phyloP scores from a whole-genome alignment of 2,888 invertebrate species.

The Nesidiocoris tenuis region DNA sequence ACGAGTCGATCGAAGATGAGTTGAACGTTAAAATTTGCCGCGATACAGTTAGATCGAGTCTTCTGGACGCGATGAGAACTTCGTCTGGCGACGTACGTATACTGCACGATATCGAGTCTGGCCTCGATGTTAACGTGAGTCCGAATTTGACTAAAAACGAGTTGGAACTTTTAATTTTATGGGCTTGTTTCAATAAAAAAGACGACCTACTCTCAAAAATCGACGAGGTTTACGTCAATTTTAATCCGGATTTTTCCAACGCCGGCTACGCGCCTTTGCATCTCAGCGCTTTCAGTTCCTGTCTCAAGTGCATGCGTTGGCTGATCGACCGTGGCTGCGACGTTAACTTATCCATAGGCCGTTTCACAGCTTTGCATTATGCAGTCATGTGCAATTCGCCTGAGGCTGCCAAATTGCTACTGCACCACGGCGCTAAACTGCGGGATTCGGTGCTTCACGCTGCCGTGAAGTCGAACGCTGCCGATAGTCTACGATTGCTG shows the following conservation, averaged over 20 bases:
- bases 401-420: conserved; percentile 74
- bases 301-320: conserved; percentile 67
- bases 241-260: conserved; percentile 68
- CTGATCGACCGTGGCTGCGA: conserved; percentile 68
- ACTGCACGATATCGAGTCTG: conserved; percentile 72
- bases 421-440: conserved; percentile 70
- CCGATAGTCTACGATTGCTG: conserved; percentile 76
- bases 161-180: conserved; percentile 52
- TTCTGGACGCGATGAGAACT: conserved; percentile 71
- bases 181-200: conserved; percentile 72
- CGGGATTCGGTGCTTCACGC: conserved; percentile 80
- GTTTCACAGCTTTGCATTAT: conserved; percentile 82
- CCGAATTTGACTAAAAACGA: conserved; percentile 19
- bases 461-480: conserved; percentile 78
- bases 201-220: conserved; percentile 66
- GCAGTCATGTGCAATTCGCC: conserved; percentile 85
- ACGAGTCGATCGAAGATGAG: conserved; percentile 50
- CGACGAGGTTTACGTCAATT: conserved; percentile 67
- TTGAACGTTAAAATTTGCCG: conserved; percentile 55
- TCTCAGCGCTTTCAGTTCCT: conserved; percentile 76
- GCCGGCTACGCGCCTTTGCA: conserved; percentile 71
- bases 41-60: conserved; percentile 70
- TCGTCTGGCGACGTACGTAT: conserved; percentile 67
- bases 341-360: conserved; percentile 68
- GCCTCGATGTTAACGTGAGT: conserved; percentile 57